Evolutionary conservation across 2,888 invertebrate genomes (phyloP).

Genomic region (Hypomecis punctinalis): DNA sequence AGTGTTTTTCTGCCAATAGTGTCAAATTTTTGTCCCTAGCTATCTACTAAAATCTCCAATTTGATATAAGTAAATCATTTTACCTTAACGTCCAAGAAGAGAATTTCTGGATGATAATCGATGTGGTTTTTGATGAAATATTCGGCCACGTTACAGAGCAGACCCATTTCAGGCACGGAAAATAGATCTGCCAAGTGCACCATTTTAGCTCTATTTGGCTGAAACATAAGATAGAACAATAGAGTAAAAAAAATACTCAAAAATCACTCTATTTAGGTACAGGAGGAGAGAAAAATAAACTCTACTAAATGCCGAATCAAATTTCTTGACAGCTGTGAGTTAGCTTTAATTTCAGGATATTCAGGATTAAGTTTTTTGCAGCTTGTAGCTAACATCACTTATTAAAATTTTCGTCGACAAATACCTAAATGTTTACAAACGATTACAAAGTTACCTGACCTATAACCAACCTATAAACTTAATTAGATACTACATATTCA

Average conservation of each 20-base stretch:
- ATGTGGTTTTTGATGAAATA: constrained; percentile 95
- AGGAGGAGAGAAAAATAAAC: too few relatives aligned
- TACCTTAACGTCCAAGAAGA: constrained; percentile 97
- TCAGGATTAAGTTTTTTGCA: too few relatives aligned
- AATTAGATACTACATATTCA: too few relatives aligned
- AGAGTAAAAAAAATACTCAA: background rate
- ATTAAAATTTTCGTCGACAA: too few relatives aligned
- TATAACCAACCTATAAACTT: too few relatives aligned
- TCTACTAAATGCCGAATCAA: too few relatives aligned
- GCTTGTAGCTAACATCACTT: too few relatives aligned
- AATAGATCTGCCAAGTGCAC: constrained; percentile 98
- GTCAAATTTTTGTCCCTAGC: too few relatives aligned
- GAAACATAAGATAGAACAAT: constrained; percentile 33
- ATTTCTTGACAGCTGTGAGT: too few relatives aligned
- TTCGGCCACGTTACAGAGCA: constrained; percentile 97
- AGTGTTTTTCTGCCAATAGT: background rate
- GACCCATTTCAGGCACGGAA: constrained; percentile 97
- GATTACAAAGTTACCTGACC: too few relatives aligned
- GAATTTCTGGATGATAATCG: constrained; percentile 97
- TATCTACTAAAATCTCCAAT: constrained; percentile 1
- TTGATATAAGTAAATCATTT: constrained; percentile 16
- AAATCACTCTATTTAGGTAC: background rate
- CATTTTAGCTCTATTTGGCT: constrained; percentile 90
- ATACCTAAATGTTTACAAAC: too few relatives aligned
- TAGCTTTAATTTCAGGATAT: too few relatives aligned